Evolutionary conservation across 2,797 vertebrate genomes (phyloP).

Genomic region (Caiman crocodilus): DNA sequence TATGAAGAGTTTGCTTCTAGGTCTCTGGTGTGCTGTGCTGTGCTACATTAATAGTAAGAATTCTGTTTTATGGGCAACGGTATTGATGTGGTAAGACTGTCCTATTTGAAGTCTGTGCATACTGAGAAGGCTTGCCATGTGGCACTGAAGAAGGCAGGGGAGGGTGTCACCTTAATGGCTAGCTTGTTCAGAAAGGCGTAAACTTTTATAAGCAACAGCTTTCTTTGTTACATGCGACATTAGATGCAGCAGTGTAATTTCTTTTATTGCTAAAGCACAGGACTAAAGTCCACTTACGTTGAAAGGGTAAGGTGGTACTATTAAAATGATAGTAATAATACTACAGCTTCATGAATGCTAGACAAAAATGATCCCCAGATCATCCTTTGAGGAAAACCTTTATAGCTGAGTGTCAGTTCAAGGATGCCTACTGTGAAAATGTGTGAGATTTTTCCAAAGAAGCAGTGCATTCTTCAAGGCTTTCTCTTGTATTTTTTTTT

Average conservation of each 20-base stretch:
- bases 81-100: slow-evolving; percentile 41
- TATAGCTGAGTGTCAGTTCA: fast-evolving
- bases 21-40: slow-evolving; percentile 20
- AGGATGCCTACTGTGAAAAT: too few species aligned
- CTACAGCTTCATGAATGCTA: not conserved
- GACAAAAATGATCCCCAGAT: fast-evolving
- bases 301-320: not conserved
- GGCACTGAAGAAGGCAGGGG: not conserved
- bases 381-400: not conserved
- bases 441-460: too few species aligned
- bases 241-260: not conserved
- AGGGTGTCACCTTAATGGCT: too few species aligned
- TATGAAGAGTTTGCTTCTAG: not conserved
- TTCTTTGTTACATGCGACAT: too few species aligned
- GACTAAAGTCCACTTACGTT: not conserved
- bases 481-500: not conserved
- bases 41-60: slow-evolving; percentile 10
- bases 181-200: too few species aligned
- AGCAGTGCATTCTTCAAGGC: too few species aligned
- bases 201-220: too few species aligned
- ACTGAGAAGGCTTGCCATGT: slow-evolving; percentile 1
- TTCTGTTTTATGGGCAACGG: slow-evolving; percentile 29
- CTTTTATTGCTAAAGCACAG: not conserved
- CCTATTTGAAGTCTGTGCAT: slow-evolving; percentile 19
- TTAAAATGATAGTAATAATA: not conserved